phyloP scores from a whole-genome alignment of 2,888 invertebrate species.

The Agriotes lineatus region DNA sequence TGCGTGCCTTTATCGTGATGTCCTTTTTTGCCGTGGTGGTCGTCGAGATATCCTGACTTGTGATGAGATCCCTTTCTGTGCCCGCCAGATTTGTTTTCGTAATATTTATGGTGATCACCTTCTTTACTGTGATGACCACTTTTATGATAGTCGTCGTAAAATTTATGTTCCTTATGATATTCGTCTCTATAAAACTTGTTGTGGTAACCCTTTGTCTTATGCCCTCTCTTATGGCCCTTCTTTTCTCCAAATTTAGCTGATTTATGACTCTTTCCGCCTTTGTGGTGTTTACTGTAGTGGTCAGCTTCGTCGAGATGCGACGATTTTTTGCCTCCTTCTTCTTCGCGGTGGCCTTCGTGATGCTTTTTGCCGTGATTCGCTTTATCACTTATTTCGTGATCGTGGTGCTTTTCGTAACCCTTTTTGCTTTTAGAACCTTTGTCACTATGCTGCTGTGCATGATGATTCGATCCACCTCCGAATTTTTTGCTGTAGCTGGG shows the following conservation, averaged over 20 bases:
- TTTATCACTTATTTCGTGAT: constrained; percentile 57
- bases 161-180: constrained; percentile 82
- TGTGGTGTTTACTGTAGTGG: constrained; percentile 76
- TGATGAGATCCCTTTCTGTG: constrained; percentile 77
- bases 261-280: constrained; percentile 76
- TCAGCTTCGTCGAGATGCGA: constrained; percentile 75
- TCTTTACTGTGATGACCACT: constrained; percentile 78
- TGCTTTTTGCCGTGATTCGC: constrained; percentile 67
- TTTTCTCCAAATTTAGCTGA: constrained; percentile 80
- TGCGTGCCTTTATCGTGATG: constrained; percentile 75
- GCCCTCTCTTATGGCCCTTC: constrained; percentile 82
- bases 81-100: constrained; percentile 73
- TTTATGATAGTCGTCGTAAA: constrained; percentile 81
- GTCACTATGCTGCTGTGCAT: not conserved
- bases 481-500: not conserved
- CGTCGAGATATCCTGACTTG: constrained; percentile 72
- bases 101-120: constrained; percentile 76
- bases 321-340: constrained; percentile 74
- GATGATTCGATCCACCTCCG: not conserved
- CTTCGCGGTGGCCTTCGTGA: constrained; percentile 72
- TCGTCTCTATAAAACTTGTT: constrained; percentile 85
- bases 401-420: constrained; percentile 44
- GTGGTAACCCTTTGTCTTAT: constrained; percentile 83
- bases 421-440: constrained; percentile 17
- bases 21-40: constrained; percentile 75